Conservation (phyloP, 2,113 vertebrate species). For the Myanophis thanlyinensis region DNA sequence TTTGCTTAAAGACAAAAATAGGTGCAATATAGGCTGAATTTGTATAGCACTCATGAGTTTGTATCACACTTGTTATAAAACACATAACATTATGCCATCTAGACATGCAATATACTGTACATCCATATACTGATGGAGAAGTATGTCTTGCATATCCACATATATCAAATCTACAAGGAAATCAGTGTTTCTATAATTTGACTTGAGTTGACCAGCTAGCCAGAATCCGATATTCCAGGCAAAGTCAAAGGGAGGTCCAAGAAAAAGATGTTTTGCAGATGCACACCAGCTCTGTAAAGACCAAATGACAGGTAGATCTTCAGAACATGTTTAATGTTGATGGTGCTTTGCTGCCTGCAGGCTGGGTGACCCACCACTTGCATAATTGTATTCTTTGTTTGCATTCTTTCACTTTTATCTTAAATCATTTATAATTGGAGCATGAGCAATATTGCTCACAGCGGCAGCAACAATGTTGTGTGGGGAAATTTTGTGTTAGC, state of each 20-base stretch:
- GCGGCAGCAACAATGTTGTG: not conserved
- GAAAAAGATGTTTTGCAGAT: not conserved
- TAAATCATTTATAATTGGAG: not conserved
- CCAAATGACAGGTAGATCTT: not conserved
- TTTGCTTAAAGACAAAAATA: conserved; percentile 58
- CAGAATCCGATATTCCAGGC: not conserved
- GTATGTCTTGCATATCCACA: not conserved
- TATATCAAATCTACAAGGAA: not conserved
- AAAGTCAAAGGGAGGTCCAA: not conserved
- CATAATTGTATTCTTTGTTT: not conserved
- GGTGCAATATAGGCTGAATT: conserved; percentile 30
- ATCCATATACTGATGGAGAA: not conserved
- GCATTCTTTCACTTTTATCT: not conserved
- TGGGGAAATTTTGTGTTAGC: not conserved
- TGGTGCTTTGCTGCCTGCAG: not conserved
- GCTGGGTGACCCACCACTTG: not conserved
- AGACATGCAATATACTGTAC: not conserved
- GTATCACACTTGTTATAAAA: not conserved
- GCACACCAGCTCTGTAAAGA: not conserved
- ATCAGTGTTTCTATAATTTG: not conserved
- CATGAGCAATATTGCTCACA: not conserved
- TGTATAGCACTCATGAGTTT: not conserved
- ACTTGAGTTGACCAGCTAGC: not conserved
- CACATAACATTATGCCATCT: not conserved
- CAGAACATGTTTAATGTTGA: not conserved